phyloP scores from a whole-genome alignment of 2,113 vertebrate species.

The Tupaia chinensis region DNA sequence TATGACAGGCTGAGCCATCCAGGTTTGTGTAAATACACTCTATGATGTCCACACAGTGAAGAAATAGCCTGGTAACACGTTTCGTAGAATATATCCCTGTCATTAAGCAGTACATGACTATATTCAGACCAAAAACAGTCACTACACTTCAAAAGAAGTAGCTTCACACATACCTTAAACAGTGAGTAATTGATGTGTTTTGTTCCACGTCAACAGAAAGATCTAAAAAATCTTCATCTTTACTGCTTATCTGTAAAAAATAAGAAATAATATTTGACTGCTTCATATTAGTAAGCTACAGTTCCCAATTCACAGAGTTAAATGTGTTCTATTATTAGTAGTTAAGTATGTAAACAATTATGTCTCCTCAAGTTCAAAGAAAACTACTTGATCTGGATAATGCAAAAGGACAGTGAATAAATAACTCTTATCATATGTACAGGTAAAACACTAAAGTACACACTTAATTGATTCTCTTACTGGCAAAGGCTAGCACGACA shows the following conservation, averaged over 20 bases:
- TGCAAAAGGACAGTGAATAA: background rate
- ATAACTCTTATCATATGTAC: too few species aligned
- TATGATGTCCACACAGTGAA: too few species aligned
- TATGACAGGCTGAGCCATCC: too few species aligned
- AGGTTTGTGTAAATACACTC: too few species aligned
- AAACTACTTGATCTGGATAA: background rate
- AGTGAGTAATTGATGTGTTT: slow-evolving; percentile 93
- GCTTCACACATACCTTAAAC: slow-evolving; percentile 87
- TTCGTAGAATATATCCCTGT: too few species aligned
- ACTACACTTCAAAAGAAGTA: slow-evolving; percentile 1
- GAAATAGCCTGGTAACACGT: too few species aligned
- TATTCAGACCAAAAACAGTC: background rate
- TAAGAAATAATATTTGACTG: slow-evolving; percentile 48
- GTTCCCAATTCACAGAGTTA: background rate
- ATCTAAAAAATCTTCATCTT: slow-evolving; percentile 93
- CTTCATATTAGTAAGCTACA: slow-evolving; percentile 5
- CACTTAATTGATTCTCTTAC: background rate
- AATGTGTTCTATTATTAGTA: background rate
- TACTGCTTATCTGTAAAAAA: slow-evolving; percentile 91
- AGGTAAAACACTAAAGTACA: background rate
- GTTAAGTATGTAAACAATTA: background rate
- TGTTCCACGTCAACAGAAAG: slow-evolving; percentile 93
- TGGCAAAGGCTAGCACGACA: background rate
- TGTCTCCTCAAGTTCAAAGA: background rate
- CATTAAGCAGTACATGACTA: too few species aligned